phyloP scores from a whole-genome alignment of 2,113 vertebrate genomes.

The Seriola quinqueradiata region DNA sequence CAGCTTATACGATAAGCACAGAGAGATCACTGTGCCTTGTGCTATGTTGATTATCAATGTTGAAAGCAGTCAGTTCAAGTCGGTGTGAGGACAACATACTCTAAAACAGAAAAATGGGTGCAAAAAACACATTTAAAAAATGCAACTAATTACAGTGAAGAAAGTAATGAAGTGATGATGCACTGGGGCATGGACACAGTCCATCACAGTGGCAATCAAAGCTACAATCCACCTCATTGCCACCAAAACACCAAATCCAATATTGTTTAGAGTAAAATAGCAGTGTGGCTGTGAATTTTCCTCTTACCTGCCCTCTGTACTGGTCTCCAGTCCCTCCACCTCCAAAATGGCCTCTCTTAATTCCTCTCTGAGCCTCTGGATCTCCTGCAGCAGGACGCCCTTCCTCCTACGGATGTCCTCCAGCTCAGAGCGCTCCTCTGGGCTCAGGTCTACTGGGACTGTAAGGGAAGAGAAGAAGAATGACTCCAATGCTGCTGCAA shows the following conservation, averaged over 20 bases:
- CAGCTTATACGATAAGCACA: background rate
- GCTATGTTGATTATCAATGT: background rate
- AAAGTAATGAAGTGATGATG: background rate
- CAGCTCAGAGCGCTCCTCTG: slow-evolving; percentile 92
- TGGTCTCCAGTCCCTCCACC: slow-evolving; percentile 92
- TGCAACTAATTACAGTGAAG: background rate
- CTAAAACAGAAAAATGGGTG: background rate
- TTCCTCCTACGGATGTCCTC: slow-evolving; percentile 94
- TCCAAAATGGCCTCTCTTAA: slow-evolving; percentile 92
- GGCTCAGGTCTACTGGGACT: slow-evolving; percentile 93
- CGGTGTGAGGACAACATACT: background rate
- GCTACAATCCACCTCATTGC: background rate
- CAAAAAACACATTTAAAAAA: background rate
- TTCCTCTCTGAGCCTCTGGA: slow-evolving; percentile 92
- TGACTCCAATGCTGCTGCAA: slow-evolving; percentile 19
- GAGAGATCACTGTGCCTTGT: background rate
- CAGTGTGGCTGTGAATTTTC: background rate
- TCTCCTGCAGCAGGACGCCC: slow-evolving; percentile 91
- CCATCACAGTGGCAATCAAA: background rate
- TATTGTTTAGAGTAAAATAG: background rate
- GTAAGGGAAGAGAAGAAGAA: slow-evolving; percentile 60
- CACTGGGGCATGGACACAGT: background rate
- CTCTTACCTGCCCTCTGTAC: slow-evolving; percentile 91
- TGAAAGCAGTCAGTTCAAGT: background rate
- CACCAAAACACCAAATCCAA: background rate